A percentile compares a stretch with the other conserved stretches of the same genome.
These are phyloP conservation scores for Botia almorhae DNA, from an alignment of 2,797 vertebrate genomes.

Conservation along the genomic window DNA sequence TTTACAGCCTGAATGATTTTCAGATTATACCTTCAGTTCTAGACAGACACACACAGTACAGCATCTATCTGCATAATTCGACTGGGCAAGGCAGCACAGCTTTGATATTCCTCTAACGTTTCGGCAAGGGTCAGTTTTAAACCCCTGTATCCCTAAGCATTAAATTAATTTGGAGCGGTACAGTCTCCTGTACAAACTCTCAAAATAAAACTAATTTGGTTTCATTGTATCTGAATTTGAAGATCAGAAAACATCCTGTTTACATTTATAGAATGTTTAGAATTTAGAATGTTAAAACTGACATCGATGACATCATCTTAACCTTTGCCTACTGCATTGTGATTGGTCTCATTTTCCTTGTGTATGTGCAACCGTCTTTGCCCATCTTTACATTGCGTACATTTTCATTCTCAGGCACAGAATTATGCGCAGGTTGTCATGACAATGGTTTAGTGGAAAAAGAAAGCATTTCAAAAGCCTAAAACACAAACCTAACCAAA, in stretches of 20 bases:
- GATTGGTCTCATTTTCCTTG: neutral
- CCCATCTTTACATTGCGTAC: no score
- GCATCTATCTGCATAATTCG: neutral
- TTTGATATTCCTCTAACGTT: neutral
- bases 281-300: neutral
- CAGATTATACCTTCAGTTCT: constrained; percentile 4
- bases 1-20: constrained; percentile 31
- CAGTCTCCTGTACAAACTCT: no score
- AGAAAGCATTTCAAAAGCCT: neutral
- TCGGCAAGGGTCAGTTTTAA: neutral
- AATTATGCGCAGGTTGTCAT: neutral
- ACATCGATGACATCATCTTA: neutral
- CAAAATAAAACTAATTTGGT: neutral
- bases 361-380: no score
- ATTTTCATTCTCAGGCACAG: neutral
- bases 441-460: neutral
- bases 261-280: neutral
- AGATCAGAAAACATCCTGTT: neutral
- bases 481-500: no score
- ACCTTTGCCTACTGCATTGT: neutral
- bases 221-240: neutral
- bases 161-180: neutral
- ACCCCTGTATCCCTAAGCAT: neutral
- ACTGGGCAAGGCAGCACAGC: neutral
- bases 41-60: constrained; percentile 1